phyloP scores from a whole-genome alignment of 2,888 invertebrate species.

The Barypeithes pellucidus region DNA sequence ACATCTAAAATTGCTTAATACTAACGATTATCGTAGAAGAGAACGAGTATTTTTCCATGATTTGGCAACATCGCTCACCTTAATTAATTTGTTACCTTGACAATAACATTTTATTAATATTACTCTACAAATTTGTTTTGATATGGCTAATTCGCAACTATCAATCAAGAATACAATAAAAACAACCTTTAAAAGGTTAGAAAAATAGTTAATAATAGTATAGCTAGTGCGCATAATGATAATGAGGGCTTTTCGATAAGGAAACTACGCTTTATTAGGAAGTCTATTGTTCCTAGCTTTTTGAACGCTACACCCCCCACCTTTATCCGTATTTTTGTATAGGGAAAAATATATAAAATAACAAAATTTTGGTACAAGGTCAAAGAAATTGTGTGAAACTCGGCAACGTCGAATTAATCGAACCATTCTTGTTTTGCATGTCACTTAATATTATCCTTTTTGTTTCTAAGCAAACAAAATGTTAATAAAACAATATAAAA shows the following conservation, averaged over 20 bases:
- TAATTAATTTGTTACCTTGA: constrained; percentile 10
- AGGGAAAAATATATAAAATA: neutral
- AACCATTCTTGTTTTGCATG: constrained; percentile 53
- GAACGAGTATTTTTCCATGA: neutral
- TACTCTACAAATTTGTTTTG: constrained; percentile 2
- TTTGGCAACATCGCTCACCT: constrained; percentile 2
- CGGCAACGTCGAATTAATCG: constrained; percentile 37
- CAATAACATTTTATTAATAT: constrained; percentile 1
- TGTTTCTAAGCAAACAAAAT: constrained; percentile 53
- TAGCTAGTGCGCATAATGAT: neutral
- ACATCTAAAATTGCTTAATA: too few species aligned
- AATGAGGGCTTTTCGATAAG: too few species aligned
- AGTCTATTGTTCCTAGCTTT: too few species aligned
- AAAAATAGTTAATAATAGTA: neutral
- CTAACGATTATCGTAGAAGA: too few species aligned
- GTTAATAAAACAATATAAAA: constrained; percentile 50
- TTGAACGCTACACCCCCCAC: too few species aligned
- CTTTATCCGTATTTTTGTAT: too few species aligned
- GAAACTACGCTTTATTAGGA: too few species aligned
- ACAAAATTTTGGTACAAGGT: neutral
- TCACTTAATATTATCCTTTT: constrained; percentile 45
- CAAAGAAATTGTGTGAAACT: neutral
- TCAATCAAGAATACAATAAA: neutral
- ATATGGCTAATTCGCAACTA: neutral
- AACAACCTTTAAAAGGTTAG: neutral